Base-by-base conservation (phyloP, 2,888 invertebrate species). In the Plagodis pulveraria region DNA sequence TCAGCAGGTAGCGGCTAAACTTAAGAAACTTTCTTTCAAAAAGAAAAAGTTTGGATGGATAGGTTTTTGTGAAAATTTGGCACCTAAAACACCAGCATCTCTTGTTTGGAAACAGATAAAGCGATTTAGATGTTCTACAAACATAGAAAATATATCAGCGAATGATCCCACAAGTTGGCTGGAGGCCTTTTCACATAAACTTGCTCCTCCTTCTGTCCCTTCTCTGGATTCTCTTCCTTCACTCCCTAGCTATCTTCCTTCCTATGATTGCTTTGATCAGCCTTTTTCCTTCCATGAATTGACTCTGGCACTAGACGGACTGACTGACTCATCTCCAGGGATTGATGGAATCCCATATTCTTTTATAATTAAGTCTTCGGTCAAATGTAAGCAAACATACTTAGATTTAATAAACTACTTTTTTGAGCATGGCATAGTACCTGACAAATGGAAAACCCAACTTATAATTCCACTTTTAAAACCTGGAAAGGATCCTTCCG, bases 401-500 rank as follows among this genome's bases (percentile, higher is more conserved):
- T 68, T 0, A 38, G 56, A 4, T 22, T 50, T 1, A 73, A 36
- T 36, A 8, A 36, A 72, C 22, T 4, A 22, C 22, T 22, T 22
- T 22, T 22, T 22, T 22, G 22, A 22, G 4, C 22, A 22, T 22
- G 22, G 22, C 22, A 22, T 22, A 22, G 22, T 22, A 22, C 22
- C 22, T 22, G 22, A 22, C 1, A 22, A 22, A 22, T 22, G 22
- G 74, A 71, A 66, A 49, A 40, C 47, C 0, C 69, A 73, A 56
- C 48, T 71, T 1, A 59, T 74, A 4, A 58, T 75, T 4, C 73
- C 72, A 0, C 57, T 74, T 33, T 32, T 67, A 6, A 74, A 74
- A 50, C 66, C 72, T 5, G 58, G 56, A 1, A 74, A 74, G 49
- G 33, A 51, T 34, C 57, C 69, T 9, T 53, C 48, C 0, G 40